Conservation (phyloP, 2,113 vertebrate genomes). For the Pteropus alecto region DNA sequence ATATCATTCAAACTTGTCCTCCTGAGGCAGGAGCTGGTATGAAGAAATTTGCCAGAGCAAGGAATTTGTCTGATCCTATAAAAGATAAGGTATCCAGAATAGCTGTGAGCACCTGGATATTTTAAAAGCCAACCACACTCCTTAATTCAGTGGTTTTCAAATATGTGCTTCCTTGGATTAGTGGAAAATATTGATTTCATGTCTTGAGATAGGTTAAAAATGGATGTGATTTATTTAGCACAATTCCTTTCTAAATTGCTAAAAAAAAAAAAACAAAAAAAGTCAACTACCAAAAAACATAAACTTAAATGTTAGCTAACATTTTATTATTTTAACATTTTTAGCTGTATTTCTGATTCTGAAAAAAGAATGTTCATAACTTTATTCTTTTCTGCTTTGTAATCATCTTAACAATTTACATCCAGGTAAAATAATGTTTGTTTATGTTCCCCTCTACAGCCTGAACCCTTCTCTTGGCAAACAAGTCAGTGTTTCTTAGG, state of each 20-base stretch:
- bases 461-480: background rate
- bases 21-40: background rate
- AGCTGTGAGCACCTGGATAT: background rate
- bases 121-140: background rate
- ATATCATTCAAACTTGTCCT: background rate
- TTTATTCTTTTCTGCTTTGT: background rate
- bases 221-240: background rate
- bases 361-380: background rate
- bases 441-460: rapidly evolving
- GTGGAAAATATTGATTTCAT: slow-evolving; percentile 41
- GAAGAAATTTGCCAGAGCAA: background rate
- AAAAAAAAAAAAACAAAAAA: background rate
- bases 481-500: background rate
- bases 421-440: background rate
- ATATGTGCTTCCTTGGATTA: slow-evolving; percentile 52
- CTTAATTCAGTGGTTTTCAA: slow-evolving; percentile 47
- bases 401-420: background rate
- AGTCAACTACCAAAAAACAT: background rate
- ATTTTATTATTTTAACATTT: background rate
- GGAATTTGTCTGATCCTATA: background rate
- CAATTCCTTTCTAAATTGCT: background rate
- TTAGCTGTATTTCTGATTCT: background rate
- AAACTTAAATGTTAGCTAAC: background rate
- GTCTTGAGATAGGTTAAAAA: slow-evolving; percentile 18
- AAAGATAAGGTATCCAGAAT: background rate